Conservation (phyloP, 2,113 vertebrate genomes). For the Coreoperca whiteheadi region DNA sequence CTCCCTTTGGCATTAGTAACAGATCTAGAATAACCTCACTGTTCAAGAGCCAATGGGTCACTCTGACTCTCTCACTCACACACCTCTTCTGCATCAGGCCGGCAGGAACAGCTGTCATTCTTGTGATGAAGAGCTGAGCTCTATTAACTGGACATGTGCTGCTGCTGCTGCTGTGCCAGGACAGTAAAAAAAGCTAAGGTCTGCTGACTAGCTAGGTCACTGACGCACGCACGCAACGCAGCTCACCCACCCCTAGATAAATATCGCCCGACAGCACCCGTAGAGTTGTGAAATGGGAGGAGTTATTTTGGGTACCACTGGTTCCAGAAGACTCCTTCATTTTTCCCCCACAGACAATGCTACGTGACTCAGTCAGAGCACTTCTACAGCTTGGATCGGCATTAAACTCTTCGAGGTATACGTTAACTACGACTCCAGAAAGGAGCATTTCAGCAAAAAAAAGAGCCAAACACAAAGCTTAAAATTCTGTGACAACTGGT, state of each 20-base stretch:
- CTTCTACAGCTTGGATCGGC: not conserved
- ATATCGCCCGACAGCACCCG: not conserved
- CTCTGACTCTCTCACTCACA: conserved; percentile 4
- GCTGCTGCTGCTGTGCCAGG: conserved; percentile 32
- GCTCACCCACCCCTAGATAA: not conserved
- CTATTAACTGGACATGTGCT: conserved; percentile 38
- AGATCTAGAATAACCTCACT: conserved; percentile 72
- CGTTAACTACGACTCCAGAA: not conserved
- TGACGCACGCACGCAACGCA: not conserved
- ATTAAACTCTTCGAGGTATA: not conserved
- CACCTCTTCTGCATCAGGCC: not conserved
- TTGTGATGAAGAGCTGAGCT: conserved; percentile 36
- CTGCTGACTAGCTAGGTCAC: not conserved
- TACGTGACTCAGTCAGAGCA: not conserved
- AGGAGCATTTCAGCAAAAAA: not conserved
- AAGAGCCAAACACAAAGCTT: not conserved
- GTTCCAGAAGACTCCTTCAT: not conserved
- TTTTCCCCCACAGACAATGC: not conserved
- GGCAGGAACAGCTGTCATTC: conserved; percentile 67
- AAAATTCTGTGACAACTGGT: too few relatives aligned
- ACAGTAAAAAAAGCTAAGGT: conserved; percentile 10
- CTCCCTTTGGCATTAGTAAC: conserved; percentile 73
- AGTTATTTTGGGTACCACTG: not conserved
- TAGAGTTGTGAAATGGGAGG: not conserved
- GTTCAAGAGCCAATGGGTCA: conserved; percentile 51